Base-by-base conservation (phyloP, 1,140 invertebrate species). In the Camponotus pennsylvanicus region DNA sequence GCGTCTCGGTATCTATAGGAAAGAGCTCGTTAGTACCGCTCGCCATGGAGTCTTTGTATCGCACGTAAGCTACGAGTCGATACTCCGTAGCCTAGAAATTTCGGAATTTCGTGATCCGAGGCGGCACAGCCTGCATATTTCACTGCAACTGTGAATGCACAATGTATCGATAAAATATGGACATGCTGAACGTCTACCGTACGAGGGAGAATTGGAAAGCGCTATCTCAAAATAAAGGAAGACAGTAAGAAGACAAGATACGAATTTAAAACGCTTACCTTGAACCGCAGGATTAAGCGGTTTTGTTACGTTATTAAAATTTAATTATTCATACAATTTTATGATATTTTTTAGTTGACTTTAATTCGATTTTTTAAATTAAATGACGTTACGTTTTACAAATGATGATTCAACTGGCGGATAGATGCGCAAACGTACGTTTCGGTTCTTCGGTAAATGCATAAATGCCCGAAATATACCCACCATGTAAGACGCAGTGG, bases 41-140 rank as follows among this genome's bases (percentile, higher is more conserved):
- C 55, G 40, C 55, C 69, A 32, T 37, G 27, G 45, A 55, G 79
- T 83, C 79, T 83, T 83, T 83, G 69, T 83, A 83, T 83, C 40
- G 79, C 27, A 49, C 52, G 79, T 71, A 49, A 73, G 27, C 57
- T 57, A 73, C 69, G 27, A 83, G 69, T 63, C 67, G 79, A 83
- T 83, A 61, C 40, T 83, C 40, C 79, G 40, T 27, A 32, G 40
- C 40, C 55, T 15, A 71, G 79, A 57, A 83, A 83, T 83, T 83
- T 73, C 67, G 79, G 59, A 83, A 83, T 83, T 83, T 61, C 79
- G 69, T 49, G 69, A 73, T 73, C 79, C 55, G 7, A n/a, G 34
- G 49, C 21, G 79, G 64, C 21, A 69, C 37, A 45, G 55, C 13
- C 40, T 83, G 79, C 79, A 83, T 83, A 83, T 83, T 83, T 83